A percentile compares a stretch with the other conserved stretches of the same genome.
Conservation (phyloP, 1,140 invertebrate genomes). For the Dinoponera quadriceps region DNA sequence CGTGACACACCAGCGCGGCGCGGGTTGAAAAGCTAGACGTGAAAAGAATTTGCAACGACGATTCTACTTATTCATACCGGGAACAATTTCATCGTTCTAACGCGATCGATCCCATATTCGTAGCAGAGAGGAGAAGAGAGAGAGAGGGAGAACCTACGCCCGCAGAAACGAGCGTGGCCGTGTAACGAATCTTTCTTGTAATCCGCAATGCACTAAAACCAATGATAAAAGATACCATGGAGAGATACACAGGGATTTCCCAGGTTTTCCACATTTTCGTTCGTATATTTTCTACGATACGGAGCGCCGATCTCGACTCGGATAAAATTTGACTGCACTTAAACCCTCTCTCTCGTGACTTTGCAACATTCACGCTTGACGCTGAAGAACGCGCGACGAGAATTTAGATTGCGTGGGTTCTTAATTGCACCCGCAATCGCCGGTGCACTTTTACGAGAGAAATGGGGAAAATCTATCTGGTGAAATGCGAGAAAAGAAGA, state of each 20-base stretch:
- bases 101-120: not conserved
- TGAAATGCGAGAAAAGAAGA: too few species aligned
- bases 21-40: slow-evolving; percentile 18
- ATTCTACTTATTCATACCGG: slow-evolving; percentile 12
- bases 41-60: slow-evolving; percentile 14
- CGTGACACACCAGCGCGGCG: not conserved
- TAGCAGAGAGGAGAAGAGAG: not conserved
- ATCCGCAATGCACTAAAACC: not conserved
- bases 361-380: too few species aligned
- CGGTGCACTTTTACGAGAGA: too few species aligned
- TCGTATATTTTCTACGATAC: not conserved
- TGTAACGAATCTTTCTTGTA: slow-evolving; percentile 1
- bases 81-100: slow-evolving; percentile 24
- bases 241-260: not conserved
- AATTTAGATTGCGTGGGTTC: too few species aligned
- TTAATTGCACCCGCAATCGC: too few species aligned
- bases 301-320: too few species aligned
- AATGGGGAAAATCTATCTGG: not conserved
- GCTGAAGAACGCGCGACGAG: too few species aligned
- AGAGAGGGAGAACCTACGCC: not conserved
- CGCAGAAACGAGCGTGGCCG: not conserved
- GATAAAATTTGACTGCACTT: too few species aligned
- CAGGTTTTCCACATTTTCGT: not conserved
- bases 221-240: not conserved
- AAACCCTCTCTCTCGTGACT: too few species aligned